These are phyloP conservation scores for Rhinogobio ventralis DNA, from an alignment of 2,797 vertebrate genomes.

Conservation along the genomic window DNA sequence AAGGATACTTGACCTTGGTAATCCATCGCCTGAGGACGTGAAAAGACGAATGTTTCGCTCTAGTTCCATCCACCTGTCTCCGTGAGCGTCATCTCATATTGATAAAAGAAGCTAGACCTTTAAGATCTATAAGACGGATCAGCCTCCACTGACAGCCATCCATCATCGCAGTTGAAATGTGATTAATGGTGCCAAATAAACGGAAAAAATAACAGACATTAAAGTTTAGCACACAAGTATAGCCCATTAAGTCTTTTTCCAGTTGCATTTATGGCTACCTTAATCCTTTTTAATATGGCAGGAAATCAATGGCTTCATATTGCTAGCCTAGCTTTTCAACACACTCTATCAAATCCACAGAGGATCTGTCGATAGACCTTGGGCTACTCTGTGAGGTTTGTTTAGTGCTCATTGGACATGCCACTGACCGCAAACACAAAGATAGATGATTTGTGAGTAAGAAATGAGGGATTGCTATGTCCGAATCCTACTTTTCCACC, in stretches of 20 bases:
- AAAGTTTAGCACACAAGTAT: conserved; percentile 79
- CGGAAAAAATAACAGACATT: conserved; percentile 79
- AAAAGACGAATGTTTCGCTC: conserved; percentile 43
- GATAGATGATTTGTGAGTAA: conserved; percentile 54
- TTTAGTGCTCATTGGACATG: conserved; percentile 60
- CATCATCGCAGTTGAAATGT: conserved; percentile 73
- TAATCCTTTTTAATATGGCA: conserved; percentile 85
- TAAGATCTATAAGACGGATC: conserved; percentile 64
- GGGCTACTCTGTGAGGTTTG: conserved; percentile 71
- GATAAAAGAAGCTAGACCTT: conserved; percentile 55
- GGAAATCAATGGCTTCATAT: conserved; percentile 82
- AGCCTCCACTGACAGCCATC: conserved; percentile 70
- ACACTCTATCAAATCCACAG: conserved; percentile 80
- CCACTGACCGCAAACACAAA: conserved; percentile 54
- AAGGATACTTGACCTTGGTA: conserved; percentile 40
- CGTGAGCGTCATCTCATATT: conserved; percentile 27
- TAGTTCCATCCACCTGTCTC: conserved; percentile 44
- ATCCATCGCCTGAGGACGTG: conserved; percentile 26
- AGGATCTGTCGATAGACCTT: conserved; percentile 66
- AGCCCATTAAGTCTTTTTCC: conserved; percentile 81
- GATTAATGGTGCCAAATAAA: conserved; percentile 74
- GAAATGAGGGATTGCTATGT: conserved; percentile 39
- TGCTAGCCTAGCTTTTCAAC: conserved; percentile 77
- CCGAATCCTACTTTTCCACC: background rate
- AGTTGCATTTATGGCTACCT: conserved; percentile 82